These are phyloP conservation scores for Micrasema longulum DNA, from an alignment of 1,140 invertebrate genomes.

Conservation along the genomic window DNA sequence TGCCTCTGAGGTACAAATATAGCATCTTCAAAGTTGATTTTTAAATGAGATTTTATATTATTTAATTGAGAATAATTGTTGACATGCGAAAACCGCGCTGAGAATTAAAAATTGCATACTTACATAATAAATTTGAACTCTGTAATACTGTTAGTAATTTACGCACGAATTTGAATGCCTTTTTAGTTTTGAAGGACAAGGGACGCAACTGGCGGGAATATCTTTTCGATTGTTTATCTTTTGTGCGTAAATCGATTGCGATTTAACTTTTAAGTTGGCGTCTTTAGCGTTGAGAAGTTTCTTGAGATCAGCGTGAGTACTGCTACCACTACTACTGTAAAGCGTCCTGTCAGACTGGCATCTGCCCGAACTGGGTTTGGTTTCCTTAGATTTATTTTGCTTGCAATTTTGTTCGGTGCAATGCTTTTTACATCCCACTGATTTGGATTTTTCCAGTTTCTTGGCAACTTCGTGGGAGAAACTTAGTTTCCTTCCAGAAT, in stretches of 20 bases:
- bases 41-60: too few species aligned
- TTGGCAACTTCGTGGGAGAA: background rate
- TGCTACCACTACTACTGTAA: background rate
- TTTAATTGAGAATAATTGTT: too few species aligned
- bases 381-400: constrained; percentile 1
- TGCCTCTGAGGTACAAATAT: too few species aligned
- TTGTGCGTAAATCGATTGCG: constrained; percentile 10
- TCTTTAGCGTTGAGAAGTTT: constrained; percentile 1
- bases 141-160: background rate
- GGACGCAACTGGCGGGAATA: background rate
- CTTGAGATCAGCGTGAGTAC: constrained; percentile 7
- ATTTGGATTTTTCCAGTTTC: constrained; percentile 4
- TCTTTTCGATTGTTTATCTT: constrained; percentile 6
- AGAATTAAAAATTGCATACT: background rate
- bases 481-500: background rate
- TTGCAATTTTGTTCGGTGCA: background rate
- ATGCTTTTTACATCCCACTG: background rate
- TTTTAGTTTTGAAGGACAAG: constrained; percentile 10
- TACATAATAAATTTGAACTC: background rate
- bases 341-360: constrained; percentile 2
- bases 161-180: background rate
- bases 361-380: constrained; percentile 3
- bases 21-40: too few species aligned
- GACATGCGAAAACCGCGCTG: too few species aligned
- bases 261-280: background rate